phyloP scores from a whole-genome alignment of 2,888 invertebrate species.

The Timema podura region DNA sequence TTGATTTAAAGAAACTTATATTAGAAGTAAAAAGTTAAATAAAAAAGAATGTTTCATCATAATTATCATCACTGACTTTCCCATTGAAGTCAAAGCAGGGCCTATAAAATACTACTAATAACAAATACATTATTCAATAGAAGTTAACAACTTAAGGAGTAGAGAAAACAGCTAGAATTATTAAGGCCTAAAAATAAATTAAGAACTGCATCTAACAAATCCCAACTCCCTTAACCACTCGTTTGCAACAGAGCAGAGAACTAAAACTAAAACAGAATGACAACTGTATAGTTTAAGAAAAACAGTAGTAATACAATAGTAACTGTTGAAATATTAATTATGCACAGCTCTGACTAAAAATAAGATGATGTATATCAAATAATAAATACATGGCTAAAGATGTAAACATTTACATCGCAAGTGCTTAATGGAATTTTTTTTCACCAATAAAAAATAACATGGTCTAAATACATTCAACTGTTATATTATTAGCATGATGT shows the following conservation, averaged over 20 bases:
- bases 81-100: not conserved
- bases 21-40: conserved; percentile 1
- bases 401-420: no score
- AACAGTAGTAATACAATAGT: no score
- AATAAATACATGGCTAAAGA: no score
- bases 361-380: no score
- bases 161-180: not conserved
- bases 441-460: no score
- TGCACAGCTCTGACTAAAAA: no score
- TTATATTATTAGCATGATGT: no score
- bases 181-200: conserved; percentile 12
- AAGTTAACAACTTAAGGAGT: not conserved
- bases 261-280: no score
- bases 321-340: no score
- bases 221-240: not conserved
- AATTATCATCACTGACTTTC: conserved; percentile 10
- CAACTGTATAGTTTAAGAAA: no score
- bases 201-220: not conserved
- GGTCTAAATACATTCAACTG: no score
- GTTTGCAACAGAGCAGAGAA: conserved; percentile 6
- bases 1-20: conserved; percentile 3
- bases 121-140: not conserved
- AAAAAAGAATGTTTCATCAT: conserved; percentile 1
- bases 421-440: no score
- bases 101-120: conserved; percentile 7